Evolutionary conservation across 2,888 invertebrate genomes (phyloP), one percentile per base, ranked within the genome.

Genomic region (Drosophila emarginata): DNA sequence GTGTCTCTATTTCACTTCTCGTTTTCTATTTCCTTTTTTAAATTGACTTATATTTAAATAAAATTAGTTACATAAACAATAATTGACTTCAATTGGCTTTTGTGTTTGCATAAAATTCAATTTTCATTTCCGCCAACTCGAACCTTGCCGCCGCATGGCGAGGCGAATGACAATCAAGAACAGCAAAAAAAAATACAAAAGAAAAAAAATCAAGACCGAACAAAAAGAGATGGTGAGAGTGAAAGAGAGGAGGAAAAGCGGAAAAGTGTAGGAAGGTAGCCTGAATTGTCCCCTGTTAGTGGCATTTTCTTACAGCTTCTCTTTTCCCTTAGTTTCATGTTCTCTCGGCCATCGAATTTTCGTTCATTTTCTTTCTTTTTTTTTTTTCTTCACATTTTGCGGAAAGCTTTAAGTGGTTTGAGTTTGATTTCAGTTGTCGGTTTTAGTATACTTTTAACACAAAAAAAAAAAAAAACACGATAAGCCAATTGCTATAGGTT

Each of bases 21-120:
- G 23, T 52, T 60, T 15, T 37, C 18, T 36, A 40, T 61, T 52
- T 28, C 28, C 28, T 26, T 32, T 39, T 32, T 26, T 11, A 67
- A 82, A 85, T 78, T 74, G 79, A 79, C 72, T 78, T 80, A 73
- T 76, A 81, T 88, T 88, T 81, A 86, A 87, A 83, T 87, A 88
- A 88, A 84, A 87, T 87, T 88, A 87, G 78, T 79, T 84, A 78
- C 80, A 79, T 80, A 84, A 87, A 87, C 88, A 84, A 87, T 84
- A 84, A 87, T 87, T 84, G 81, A 88, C 87, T 87, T 82, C 79
- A 87, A 87, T 88, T 88, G 84, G 73, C 76, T 77, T 84, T 81
- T 88, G 78, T 88, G 80, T 88, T 88, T 82, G 87, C 79, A 76
- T 78, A 77, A 80, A 88, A 88, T 87, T 80, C 76, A 87, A 80